Conservation (phyloP, 1,140 invertebrate genomes). For the Chionoecetes opilio region DNA sequence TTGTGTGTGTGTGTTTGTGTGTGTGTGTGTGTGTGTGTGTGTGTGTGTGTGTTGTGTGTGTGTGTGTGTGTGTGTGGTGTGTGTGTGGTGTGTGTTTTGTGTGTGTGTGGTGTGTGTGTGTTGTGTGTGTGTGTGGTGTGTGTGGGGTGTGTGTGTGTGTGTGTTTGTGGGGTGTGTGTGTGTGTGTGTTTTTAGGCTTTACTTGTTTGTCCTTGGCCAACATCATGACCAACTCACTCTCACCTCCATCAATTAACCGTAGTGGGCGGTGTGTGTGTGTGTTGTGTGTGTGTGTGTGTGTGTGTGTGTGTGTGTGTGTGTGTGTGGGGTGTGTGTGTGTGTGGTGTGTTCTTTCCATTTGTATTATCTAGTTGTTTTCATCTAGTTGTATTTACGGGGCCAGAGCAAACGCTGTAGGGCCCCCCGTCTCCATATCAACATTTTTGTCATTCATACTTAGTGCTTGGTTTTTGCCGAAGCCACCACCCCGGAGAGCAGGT, state of each 20-base stretch:
- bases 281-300: constrained; percentile 43
- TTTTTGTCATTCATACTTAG: too few species aligned
- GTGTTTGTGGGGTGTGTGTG: constrained; percentile 14
- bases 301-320: constrained; percentile 43
- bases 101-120: neutral
- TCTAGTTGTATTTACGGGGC: too few species aligned
- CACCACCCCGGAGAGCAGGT: too few species aligned
- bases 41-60: constrained; percentile 25
- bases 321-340: too few species aligned
- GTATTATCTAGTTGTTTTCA: too few species aligned
- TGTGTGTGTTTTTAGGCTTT: neutral
- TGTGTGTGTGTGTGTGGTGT: too few species aligned
- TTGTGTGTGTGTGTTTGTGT: neutral
- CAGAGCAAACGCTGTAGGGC: too few species aligned
- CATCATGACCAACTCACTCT: neutral
- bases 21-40: constrained; percentile 19
- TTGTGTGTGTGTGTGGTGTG: neutral
- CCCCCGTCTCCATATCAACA: too few species aligned
- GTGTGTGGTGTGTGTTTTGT: too few species aligned
- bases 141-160: constrained; percentile 5
- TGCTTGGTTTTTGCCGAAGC: too few species aligned
- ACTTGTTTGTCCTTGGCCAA: constrained; percentile 5
- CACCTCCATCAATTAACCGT: neutral
- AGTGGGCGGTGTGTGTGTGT: constrained; percentile 24
- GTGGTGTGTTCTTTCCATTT: too few species aligned